Evolutionary conservation across 1,140 invertebrate genomes (phyloP).

Genomic region (Diprion similis): DNA sequence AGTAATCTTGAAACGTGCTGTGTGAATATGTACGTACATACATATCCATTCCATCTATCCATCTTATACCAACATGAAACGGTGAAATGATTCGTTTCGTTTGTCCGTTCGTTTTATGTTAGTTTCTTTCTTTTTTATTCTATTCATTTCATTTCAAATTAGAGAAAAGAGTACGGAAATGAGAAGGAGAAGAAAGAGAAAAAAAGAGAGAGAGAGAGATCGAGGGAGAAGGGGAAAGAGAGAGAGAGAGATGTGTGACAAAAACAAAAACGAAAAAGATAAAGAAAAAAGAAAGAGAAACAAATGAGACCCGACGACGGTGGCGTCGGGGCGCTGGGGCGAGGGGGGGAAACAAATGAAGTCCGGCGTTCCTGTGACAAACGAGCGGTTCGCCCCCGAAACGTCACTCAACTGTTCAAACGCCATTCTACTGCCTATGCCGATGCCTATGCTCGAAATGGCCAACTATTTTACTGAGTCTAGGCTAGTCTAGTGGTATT

Average conservation of each 20-base stretch:
- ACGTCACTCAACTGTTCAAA: constrained; percentile 51
- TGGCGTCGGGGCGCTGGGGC: constrained; percentile 9
- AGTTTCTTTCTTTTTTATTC: too few species aligned
- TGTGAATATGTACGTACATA: too few species aligned
- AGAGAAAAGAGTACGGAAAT: neutral
- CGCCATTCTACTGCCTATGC: constrained; percentile 21
- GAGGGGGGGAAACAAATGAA: constrained; percentile 36
- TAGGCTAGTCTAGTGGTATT: too few species aligned
- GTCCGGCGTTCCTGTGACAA: constrained; percentile 47
- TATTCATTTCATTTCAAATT: too few species aligned
- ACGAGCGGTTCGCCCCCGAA: constrained; percentile 55
- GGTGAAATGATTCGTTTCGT: constrained; percentile 31
- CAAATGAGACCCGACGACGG: constrained; percentile 31
- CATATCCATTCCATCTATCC: neutral
- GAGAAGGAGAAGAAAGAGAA: constrained; percentile 14
- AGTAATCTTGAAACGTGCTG: too few species aligned
- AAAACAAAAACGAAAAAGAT: too few species aligned
- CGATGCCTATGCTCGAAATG: neutral
- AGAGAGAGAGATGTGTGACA: too few species aligned
- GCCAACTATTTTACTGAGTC: neutral
- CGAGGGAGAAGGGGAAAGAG: constrained; percentile 11
- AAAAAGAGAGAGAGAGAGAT: constrained; percentile 12
- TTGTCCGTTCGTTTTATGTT: too few species aligned
- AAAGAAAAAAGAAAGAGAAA: constrained; percentile 16
- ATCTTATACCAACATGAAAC: constrained; percentile 47